Evolutionary conservation across 2,113 vertebrate genomes (phyloP).

Genomic region (Cygnus buccinator): DNA sequence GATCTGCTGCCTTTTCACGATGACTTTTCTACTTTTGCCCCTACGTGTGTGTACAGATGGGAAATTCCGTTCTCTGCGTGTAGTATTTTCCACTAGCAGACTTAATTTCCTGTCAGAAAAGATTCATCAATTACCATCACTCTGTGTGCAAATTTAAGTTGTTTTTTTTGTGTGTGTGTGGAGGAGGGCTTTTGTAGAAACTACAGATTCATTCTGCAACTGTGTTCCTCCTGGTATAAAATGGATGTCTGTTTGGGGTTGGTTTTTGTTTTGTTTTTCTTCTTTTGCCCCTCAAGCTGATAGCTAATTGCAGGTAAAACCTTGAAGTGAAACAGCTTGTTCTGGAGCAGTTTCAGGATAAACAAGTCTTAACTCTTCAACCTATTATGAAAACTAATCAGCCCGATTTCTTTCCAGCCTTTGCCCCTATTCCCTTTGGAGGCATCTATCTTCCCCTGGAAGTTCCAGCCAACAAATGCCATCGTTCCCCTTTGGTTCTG

Average conservation of each 20-base stretch:
- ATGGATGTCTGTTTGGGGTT: background rate
- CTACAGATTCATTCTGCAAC: background rate
- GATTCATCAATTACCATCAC: background rate
- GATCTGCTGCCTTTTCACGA: background rate
- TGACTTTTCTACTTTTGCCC: fast-evolving
- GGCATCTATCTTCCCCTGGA: constrained; percentile 96
- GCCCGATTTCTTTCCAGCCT: constrained; percentile 76
- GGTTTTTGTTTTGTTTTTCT: background rate
- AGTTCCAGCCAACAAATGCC: constrained; percentile 90
- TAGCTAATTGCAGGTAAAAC: background rate
- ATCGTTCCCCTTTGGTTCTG: constrained; percentile 91
- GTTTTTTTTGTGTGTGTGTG: background rate
- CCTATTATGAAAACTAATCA: fast-evolving
- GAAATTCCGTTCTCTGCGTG: background rate
- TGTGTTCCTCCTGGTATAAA: background rate
- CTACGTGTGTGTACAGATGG: fast-evolving
- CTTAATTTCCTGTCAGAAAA: background rate
- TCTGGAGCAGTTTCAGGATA: background rate
- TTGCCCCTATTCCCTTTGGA: constrained; percentile 96
- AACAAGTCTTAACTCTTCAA: background rate
- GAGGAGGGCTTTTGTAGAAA: background rate
- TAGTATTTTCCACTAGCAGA: background rate
- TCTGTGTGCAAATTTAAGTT: background rate
- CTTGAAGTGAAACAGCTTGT: fast-evolving
- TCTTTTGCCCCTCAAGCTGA: background rate